Evolutionary conservation across 2,888 invertebrate species (phyloP).

Genomic region (Drosophila tanythrix): DNA sequence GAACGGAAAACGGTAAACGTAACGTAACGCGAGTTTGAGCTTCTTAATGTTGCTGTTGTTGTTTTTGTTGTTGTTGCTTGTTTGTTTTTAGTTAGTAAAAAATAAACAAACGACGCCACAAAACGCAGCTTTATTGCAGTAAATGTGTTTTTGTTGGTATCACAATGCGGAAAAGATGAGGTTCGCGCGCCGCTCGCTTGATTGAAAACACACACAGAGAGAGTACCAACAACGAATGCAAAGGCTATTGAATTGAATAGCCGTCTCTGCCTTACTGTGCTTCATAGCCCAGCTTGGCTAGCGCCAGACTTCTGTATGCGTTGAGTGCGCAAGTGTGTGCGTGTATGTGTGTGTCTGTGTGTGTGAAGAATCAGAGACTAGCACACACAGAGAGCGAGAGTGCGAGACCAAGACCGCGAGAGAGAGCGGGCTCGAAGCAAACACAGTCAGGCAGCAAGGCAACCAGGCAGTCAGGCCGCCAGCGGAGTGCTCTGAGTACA

Average conservation of each 20-base stretch:
- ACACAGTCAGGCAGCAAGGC: conserved; percentile 21
- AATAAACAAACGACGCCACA: conserved; percentile 76
- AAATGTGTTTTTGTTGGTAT: conserved; percentile 73
- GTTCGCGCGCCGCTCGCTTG: conserved; percentile 77
- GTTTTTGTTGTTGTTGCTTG: conserved; percentile 52
- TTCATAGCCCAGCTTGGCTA: conserved; percentile 64
- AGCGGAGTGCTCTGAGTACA: conserved; percentile 59
- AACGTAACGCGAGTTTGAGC: conserved; percentile 53
- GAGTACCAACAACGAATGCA: conserved; percentile 84
- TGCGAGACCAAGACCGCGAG: conserved; percentile 12
- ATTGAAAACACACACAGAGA: conserved; percentile 84
- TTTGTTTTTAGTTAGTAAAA: conserved; percentile 71
- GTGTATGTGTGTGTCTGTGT: conserved; percentile 56
- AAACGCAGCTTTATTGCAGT: conserved; percentile 70
- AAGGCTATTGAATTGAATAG: conserved; percentile 84
- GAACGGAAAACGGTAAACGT: conserved; percentile 54
- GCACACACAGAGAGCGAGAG: conserved; percentile 4
- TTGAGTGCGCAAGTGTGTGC: conserved; percentile 69
- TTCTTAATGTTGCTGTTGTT: conserved; percentile 32
- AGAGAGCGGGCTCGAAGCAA: conserved; percentile 25
- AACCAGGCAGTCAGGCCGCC: conserved; percentile 18
- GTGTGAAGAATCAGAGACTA: conserved; percentile 34
- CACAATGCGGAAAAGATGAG: conserved; percentile 77
- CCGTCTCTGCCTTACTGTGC: conserved; percentile 78
- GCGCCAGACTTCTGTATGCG: conserved; percentile 73